Evolutionary conservation across 2,888 invertebrate species (phyloP), one percentile per base, ranked within the genome.

Genomic region (Dynastes maya): DNA sequence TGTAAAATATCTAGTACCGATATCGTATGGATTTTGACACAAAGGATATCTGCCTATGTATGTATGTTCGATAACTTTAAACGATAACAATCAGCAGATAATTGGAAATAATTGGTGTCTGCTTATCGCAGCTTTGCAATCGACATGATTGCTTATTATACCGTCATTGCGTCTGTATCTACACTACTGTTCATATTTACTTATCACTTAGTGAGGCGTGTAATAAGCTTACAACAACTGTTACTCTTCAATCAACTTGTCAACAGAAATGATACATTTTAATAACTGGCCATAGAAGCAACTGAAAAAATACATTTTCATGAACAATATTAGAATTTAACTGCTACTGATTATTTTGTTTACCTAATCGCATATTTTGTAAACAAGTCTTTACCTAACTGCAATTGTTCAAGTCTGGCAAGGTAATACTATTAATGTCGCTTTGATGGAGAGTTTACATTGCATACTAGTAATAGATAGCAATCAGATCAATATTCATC

Each of bases 191-290:
- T 85, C 81, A 82, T 87, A 84, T 87, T 87, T 87, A 83, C 85
- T 84, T 85, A 86, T 86, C 87, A 86, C 87, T 87, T 86, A 85
- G 85, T 86, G 83, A 85, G 84, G 83, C 86, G 84, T 87, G 86
- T 86, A 87, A 87, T 87, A 85, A 83, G 84, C 85, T 85, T 80
- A 55, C 83, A 85, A 86, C 86, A 85, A 85, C 85, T 85, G 83
- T 80, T 78, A 76, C 81, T 81, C 80, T 82, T 70, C 67, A 78
- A 74, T 72, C 64, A 64, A 61, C 65, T 71, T 71, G 79, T 77
- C 79, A 79, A 68, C 79, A 74, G 70, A 77, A 77, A 71, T 37
- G 53, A 55, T 68, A 77, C 49, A 64, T 71, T 72, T 71, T 72
- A 72, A 72, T 72, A 72, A 72, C 58, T 71, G 13, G n/a, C 13